A percentile compares a stretch with the other conserved stretches of the same genome.
These are phyloP conservation scores for Lobophora halterata DNA, from an alignment of 2,888 invertebrate genomes.

Conservation along the genomic window DNA sequence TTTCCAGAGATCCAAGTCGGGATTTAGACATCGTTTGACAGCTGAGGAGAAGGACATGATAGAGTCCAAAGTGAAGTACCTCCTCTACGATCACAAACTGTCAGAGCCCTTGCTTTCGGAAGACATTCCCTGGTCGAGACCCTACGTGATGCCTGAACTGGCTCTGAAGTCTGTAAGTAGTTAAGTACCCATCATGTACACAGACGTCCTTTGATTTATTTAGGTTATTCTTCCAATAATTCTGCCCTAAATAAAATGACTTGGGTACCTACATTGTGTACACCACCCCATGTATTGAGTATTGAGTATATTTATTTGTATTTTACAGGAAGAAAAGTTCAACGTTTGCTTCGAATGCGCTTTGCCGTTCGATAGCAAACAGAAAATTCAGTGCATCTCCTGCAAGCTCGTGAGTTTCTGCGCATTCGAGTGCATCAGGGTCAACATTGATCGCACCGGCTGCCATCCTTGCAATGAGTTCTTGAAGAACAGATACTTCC, in stretches of 20 bases:
- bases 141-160: constrained; percentile 56
- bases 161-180: constrained; percentile 34
- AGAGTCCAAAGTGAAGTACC: constrained; percentile 43
- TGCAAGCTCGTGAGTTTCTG: constrained; percentile 62
- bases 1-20: constrained; percentile 29
- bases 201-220: background rate
- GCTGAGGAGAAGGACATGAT: constrained; percentile 47
- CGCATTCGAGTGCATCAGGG: constrained; percentile 50
- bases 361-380: constrained; percentile 45
- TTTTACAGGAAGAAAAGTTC: constrained; percentile 50
- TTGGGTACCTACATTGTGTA: too few species aligned
- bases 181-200: background rate
- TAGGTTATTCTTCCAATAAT: background rate
- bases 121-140: constrained; percentile 36
- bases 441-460: constrained; percentile 43
- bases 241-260: too few species aligned
- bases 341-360: constrained; percentile 68
- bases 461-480: constrained; percentile 62
- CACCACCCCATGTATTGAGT: too few species aligned
- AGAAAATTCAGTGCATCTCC: constrained; percentile 44
- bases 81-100: constrained; percentile 44
- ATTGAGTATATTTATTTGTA: background rate
- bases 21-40: constrained; percentile 29
- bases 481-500: constrained; percentile 48
- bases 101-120: constrained; percentile 27